Evolutionary conservation across 2,888 invertebrate species (phyloP).

Genomic region (Acrocyrtus sp.): DNA sequence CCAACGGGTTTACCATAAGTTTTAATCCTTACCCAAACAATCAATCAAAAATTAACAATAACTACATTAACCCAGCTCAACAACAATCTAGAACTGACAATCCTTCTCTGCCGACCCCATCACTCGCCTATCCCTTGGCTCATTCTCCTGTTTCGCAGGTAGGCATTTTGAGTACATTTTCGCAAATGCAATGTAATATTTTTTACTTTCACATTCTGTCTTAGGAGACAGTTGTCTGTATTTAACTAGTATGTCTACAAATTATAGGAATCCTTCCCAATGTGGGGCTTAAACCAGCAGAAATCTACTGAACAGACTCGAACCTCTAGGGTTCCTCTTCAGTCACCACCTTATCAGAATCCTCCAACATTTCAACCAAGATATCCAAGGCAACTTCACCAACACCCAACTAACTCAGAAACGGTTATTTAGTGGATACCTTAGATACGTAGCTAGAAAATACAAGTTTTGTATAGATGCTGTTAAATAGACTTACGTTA

Average conservation of each 20-base stretch:
- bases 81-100: conserved; percentile 42
- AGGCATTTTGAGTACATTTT: too few species aligned
- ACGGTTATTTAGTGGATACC: conserved; percentile 63
- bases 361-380: conserved; percentile 43
- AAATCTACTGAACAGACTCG: conserved; percentile 48
- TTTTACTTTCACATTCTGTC: neutral
- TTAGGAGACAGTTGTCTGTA: neutral
- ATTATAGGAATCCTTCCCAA: conserved; percentile 62
- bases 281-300: conserved; percentile 62
- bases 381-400: conserved; percentile 32
- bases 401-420: conserved; percentile 61
- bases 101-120: conserved; percentile 19
- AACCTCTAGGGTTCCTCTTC: conserved; percentile 29
- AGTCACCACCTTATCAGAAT: conserved; percentile 54
- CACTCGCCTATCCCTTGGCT: conserved; percentile 60
- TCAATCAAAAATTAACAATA: conserved; percentile 26
- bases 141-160: conserved; percentile 63
- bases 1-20: conserved; percentile 47
- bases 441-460: too few species aligned
- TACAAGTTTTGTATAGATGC: too few species aligned
- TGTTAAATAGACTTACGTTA: too few species aligned
- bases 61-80: neutral
- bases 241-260: neutral
- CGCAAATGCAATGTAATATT: too few species aligned
- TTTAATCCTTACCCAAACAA: conserved; percentile 43